phyloP scores from a whole-genome alignment of 1,140 invertebrate species.

The Phocides pigmalion region DNA sequence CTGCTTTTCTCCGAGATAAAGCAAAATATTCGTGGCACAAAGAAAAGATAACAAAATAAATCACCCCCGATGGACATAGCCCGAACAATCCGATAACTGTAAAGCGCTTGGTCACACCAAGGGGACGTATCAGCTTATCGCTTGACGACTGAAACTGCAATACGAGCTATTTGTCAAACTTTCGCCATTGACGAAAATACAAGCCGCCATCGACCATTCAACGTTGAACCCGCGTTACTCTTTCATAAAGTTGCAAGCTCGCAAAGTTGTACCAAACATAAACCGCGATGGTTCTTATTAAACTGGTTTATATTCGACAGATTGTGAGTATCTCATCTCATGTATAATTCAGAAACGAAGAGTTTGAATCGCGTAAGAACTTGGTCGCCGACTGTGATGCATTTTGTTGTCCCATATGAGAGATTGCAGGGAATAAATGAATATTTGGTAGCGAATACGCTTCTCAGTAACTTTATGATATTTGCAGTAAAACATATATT shows the following conservation, averaged over 20 bases:
- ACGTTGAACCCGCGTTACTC: conserved; percentile 24
- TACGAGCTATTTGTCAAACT: conserved; percentile 62
- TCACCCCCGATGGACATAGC: conserved; percentile 19
- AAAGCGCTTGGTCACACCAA: conserved; percentile 44
- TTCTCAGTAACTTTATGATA: neutral
- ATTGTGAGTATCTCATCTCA: conserved; percentile 61
- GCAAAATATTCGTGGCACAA: conserved; percentile 18
- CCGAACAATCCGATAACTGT: conserved; percentile 28
- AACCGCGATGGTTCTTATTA: conserved; percentile 20
- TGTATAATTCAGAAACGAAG: conserved; percentile 58
- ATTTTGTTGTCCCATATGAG: conserved; percentile 57
- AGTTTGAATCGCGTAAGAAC: conserved; percentile 52
- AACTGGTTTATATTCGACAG: conserved; percentile 46
- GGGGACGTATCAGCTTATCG: conserved; percentile 59
- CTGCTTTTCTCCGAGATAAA: conserved; percentile 9
- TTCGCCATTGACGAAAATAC: conserved; percentile 55
- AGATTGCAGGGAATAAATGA: conserved; percentile 44
- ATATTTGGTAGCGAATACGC: conserved; percentile 19
- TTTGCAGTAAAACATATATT: neutral
- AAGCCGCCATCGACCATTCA: conserved; percentile 39
- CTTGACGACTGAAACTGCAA: conserved; percentile 51
- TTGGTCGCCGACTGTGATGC: conserved; percentile 52
- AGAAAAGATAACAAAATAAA: conserved; percentile 29
- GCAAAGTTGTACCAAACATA: neutral
- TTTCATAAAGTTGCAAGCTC: neutral